These are phyloP conservation scores for Strigamia maritima DNA, from an alignment of 2,888 invertebrate genomes.

Conservation along the genomic window DNA sequence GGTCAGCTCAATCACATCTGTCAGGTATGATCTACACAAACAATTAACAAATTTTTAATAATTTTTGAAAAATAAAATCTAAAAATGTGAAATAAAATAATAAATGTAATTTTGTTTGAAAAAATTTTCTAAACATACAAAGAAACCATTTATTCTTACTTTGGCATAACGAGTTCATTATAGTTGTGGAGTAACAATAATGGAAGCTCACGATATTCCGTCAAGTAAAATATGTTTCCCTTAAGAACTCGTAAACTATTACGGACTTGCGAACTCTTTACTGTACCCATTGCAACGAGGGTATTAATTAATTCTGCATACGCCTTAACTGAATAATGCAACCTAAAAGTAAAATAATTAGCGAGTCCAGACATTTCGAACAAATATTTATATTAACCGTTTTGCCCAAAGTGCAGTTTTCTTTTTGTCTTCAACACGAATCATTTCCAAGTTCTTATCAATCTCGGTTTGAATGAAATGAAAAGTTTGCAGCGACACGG, in stretches of 20 bases:
- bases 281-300: slow-evolving; percentile 75
- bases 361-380: too few species aligned
- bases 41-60: not conserved
- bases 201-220: slow-evolving; percentile 89
- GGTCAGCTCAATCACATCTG: slow-evolving; percentile 82
- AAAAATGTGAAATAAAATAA: too few species aligned
- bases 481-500: slow-evolving; percentile 84
- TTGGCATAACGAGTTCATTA: slow-evolving; percentile 80
- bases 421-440: slow-evolving; percentile 83
- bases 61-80: too few species aligned
- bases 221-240: slow-evolving; percentile 86
- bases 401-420: slow-evolving; percentile 75
- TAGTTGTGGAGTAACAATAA: slow-evolving; percentile 74
- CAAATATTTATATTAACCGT: slow-evolving; percentile 49
- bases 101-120: too few species aligned
- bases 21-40: slow-evolving; percentile 61
- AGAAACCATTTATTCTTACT: slow-evolving; percentile 47
- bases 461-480: slow-evolving; percentile 92
- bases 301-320: slow-evolving; percentile 81
- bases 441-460: slow-evolving; percentile 79
- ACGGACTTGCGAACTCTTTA: slow-evolving; percentile 65
- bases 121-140: not conserved
- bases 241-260: slow-evolving; percentile 82
- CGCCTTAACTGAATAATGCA: slow-evolving; percentile 76
- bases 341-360: slow-evolving; percentile 48